Evolutionary conservation across 2,888 invertebrate species (phyloP), one percentile per base, ranked within the genome.

Genomic region (Limulus polyphemus): DNA sequence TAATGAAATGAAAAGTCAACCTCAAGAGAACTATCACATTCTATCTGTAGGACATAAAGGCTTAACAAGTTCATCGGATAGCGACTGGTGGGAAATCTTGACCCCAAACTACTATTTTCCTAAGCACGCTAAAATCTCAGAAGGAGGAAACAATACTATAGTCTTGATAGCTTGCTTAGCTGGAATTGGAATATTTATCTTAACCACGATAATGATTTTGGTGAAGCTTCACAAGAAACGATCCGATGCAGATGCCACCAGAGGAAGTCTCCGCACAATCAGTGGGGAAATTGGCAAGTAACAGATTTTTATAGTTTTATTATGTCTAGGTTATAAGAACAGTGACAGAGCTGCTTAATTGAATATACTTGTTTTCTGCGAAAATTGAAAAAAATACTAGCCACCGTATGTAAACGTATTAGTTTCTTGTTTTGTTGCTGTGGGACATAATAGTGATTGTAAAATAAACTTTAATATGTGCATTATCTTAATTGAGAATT

Each of bases 51-150:
- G 32, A 32, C n/a, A 63, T 49, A 50, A 58, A 2, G 65, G 64
- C 16, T 63, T 61, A 11, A 56, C 64, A 3, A 58, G 63, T 2
- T 67, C 70, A 0, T 68, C 71, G 47, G 68, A 71, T 49, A 66
- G 68, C 1, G 67, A 67, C 51, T 77, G 81, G 65, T 83, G 84
- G 81, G 83, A 83, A 71, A 80, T 82, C 10, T 82, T 83, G 72
- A 83, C 83, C 63, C 83, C 85, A 0, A 86, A 86, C 72, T 86
- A 85, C 71, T 83, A 84, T 70, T 86, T 86, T 69, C 85, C 86
- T 1, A 84, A 84, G 76, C 60, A 59, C 1, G 65, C 62, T 11
- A 52, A 56, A 4, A 60, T 65, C 1, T 63, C 62, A 4, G 61
- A 56, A 13, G 58, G 64, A 11, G 69, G 69, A 1, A 68, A 67